Base-by-base conservation (phyloP, 2,888 invertebrate species). In the Sphecodes monilicornis region DNA sequence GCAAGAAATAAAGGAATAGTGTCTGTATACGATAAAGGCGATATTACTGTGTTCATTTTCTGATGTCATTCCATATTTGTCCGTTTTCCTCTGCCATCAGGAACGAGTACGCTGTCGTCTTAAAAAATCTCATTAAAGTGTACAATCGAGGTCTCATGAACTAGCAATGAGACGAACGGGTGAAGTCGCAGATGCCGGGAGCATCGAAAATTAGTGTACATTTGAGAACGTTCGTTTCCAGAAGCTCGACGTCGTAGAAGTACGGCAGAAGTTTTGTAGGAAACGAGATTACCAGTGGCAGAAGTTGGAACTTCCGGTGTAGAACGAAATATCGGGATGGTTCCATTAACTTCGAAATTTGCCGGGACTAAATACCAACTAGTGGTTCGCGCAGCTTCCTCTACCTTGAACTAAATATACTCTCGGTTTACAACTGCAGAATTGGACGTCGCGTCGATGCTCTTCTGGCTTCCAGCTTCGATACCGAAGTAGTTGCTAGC, bases 361-460 rank as follows among this genome's bases (percentile, higher is more conserved):
- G 46, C 41, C 43, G 16, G 64, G 41, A 29, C 81, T 75, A 82
- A 66, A 76, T 71, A 76, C 71, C 78, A 64, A 72, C 60, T 32
- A 16, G 60, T 26, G 43, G 43, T 64, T 22, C 32, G 16, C n/a
- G 16, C 1, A 22, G 60, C 36, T 43, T 11, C 32, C 57, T 11
- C n/a, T 16, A 32, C 13, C 43, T 8, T 10, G 43, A 72, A 78
- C 36, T 32, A 5, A 54, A 39, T 46, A 72, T 26, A 16, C 57
- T 18, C 29, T 60, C 22, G 13, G 66, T 29, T 0, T 11, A 43
- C 18, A 72, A 39, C 72, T 26, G 13, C 43, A 10, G 41, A 26
- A 57, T 39, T 32, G 32, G 16, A 50, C n/a, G n/a, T n/a, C n/a
- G 29, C 43, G 64, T 18, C 64, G 57, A 57, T 57, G 60, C 64